These are phyloP conservation scores for Mus caroli DNA, from an alignment of 2,797 vertebrate genomes.

Conservation along the genomic window DNA sequence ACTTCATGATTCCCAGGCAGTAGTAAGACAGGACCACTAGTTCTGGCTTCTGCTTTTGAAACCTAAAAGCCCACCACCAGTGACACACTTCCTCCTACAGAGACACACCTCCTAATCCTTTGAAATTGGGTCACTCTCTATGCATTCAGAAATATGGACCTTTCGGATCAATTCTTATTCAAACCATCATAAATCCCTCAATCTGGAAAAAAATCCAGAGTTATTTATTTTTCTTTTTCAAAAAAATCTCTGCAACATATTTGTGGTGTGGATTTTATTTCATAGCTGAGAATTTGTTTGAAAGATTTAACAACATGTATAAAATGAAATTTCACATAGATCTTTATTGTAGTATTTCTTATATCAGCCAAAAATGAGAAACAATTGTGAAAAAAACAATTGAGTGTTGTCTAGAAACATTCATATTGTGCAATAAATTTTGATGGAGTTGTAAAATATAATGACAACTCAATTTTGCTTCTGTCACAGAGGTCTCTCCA, in stretches of 20 bases:
- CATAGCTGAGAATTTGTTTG: neutral
- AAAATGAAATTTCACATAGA: neutral
- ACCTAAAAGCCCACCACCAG: neutral
- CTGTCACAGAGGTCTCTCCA: conserved; percentile 23
- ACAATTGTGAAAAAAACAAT: neutral
- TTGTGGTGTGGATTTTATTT: neutral
- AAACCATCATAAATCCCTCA: neutral
- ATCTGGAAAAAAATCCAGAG: neutral
- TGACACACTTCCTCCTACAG: neutral
- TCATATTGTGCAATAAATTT: neutral
- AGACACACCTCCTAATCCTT: neutral
- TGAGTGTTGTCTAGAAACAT: neutral
- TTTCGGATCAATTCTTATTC: neutral
- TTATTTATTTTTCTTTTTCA: neutral
- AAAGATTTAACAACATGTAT: neutral
- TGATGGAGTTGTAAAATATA: neutral
- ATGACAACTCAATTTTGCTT: neutral
- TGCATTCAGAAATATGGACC: neutral
- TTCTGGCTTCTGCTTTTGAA: neutral
- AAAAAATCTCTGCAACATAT: neutral
- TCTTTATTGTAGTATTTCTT: neutral
- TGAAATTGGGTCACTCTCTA: neutral
- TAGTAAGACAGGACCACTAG: neutral
- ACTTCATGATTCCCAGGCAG: neutral
- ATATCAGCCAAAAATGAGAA: neutral